Conservation (phyloP, 2,797 vertebrate species). For the Rhinogobio ventralis region DNA sequence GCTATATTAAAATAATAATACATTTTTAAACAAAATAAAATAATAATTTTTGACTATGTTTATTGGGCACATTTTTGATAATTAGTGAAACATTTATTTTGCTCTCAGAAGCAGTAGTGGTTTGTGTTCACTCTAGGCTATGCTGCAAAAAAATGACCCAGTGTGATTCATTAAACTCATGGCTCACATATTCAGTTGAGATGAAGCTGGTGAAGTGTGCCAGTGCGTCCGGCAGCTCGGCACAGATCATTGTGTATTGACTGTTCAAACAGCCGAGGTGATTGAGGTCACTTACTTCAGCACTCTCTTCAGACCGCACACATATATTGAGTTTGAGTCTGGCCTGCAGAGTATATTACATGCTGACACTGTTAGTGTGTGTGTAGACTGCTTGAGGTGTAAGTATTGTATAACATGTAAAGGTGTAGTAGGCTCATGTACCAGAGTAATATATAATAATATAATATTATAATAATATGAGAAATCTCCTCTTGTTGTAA, state of each 20-base stretch:
- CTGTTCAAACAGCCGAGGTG: constrained; percentile 56
- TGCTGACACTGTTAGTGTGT: constrained; percentile 21
- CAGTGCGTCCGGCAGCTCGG: constrained; percentile 31
- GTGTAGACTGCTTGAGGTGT: constrained; percentile 1
- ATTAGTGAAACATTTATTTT: not conserved
- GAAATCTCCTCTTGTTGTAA: constrained; percentile 52
- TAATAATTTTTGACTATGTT: not conserved
- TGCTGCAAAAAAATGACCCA: not conserved
- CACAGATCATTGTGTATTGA: constrained; percentile 53
- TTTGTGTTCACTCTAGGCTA: not conserved
- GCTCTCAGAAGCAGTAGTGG: not conserved
- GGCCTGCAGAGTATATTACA: constrained; percentile 42
- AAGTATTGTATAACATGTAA: not conserved
- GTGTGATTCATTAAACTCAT: constrained; percentile 13
- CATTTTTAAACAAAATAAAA: not conserved
- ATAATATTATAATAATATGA: constrained; percentile 27
- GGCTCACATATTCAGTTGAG: constrained; percentile 12
- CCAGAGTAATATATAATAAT: not conserved
- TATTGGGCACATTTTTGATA: not conserved
- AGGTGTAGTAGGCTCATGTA: not conserved
- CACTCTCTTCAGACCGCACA: constrained; percentile 47
- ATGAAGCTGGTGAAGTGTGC: constrained; percentile 33
- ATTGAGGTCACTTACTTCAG: constrained; percentile 59
- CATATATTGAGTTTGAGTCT: constrained; percentile 38
- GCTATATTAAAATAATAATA: not conserved